Evolutionary conservation across 2,888 invertebrate species (phyloP).

Genomic region (Nasonia oneida): DNA sequence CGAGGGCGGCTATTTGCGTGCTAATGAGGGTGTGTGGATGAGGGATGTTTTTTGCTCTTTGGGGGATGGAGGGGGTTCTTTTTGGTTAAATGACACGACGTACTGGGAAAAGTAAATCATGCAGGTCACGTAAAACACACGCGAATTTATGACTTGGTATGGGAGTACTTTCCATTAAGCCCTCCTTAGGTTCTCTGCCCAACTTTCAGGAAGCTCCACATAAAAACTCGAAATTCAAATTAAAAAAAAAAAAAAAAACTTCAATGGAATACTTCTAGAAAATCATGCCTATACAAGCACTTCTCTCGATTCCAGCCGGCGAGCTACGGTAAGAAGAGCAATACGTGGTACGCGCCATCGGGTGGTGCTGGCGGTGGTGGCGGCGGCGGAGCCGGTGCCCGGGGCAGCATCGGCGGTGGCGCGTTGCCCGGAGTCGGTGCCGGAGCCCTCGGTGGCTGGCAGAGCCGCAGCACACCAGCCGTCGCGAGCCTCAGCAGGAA

Average conservation of each 20-base stretch:
- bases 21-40: neutral
- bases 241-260: too few relatives aligned
- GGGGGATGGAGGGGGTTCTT: too few relatives aligned
- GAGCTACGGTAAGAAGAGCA: slow-evolving; percentile 94
- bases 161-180: neutral
- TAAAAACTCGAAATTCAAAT: too few relatives aligned
- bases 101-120: neutral
- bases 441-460: slow-evolving; percentile 74
- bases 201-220: neutral
- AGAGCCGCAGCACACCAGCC: slow-evolving; percentile 83
- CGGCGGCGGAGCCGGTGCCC: slow-evolving; percentile 76
- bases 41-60: neutral
- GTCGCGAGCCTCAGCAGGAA: slow-evolving; percentile 86
- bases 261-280: too few relatives aligned
- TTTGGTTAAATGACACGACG: too few relatives aligned
- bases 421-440: slow-evolving; percentile 75
- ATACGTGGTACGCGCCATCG: slow-evolving; percentile 87
- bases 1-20: neutral
- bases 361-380: slow-evolving; percentile 79
- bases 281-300: too few relatives aligned
- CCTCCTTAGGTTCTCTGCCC: neutral
- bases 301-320: slow-evolving; percentile 84
- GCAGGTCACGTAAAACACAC: neutral
- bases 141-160: neutral
- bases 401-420: slow-evolving; percentile 79